These are phyloP conservation scores for Gymnoscopelus microlampas DNA, from an alignment of 2,797 vertebrate genomes.

Conservation along the genomic window DNA sequence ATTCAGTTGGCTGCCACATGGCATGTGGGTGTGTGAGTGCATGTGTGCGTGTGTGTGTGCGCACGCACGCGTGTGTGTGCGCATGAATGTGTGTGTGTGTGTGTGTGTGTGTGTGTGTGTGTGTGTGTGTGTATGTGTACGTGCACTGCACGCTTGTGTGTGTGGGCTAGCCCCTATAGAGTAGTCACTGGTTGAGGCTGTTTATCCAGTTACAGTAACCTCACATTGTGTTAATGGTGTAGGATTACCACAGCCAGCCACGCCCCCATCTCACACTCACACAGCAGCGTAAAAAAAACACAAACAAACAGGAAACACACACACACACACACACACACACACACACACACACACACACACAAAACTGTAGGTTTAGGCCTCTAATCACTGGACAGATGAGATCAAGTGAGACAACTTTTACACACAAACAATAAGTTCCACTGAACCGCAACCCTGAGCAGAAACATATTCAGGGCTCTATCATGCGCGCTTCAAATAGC, in stretches of 20 bases:
- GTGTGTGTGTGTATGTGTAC: constrained; percentile 31
- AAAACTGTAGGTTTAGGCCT: no score
- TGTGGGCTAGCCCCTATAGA: constrained; percentile 29
- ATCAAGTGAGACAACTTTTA: no score
- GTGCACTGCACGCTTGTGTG: constrained; percentile 46
- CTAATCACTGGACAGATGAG: no score
- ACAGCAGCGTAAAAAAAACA: constrained; percentile 58
- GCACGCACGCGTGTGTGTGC: constrained; percentile 19
- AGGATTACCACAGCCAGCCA: constrained; percentile 87
- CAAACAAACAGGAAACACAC: constrained; percentile 71
- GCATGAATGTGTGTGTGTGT: constrained; percentile 11
- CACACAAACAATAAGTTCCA: no score
- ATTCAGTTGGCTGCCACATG: constrained; percentile 51
- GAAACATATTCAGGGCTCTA: no score
- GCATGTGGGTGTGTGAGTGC: not conserved
- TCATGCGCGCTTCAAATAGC: no score
- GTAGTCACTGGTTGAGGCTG: constrained; percentile 87
- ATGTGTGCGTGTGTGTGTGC: constrained; percentile 63
- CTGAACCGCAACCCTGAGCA: no score
- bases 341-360: no score
- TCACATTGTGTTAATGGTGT: constrained; percentile 86
- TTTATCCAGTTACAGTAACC: constrained; percentile 86
- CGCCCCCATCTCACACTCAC: constrained; percentile 74
- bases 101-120: constrained; percentile 32
- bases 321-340: not conserved